Base-by-base conservation (phyloP, 1,140 invertebrate species). In the Diachasma alloeum region DNA sequence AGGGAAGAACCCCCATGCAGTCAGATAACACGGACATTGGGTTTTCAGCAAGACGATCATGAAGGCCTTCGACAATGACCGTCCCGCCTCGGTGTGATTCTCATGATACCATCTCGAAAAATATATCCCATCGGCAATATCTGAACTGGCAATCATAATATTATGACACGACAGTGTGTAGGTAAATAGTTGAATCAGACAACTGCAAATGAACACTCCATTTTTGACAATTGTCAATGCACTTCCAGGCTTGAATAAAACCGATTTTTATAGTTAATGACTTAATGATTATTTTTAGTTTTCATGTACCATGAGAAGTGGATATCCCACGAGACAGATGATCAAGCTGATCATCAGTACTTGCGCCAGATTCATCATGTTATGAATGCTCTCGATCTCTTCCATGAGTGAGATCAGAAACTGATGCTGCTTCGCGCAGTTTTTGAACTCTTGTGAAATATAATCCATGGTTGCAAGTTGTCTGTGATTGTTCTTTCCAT, bases 21-120 rank as follows among this genome's bases (percentile, higher is more conserved):
- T 78, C 4, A 78, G 37, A 37, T 19, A 36, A 53, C 77, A 72
- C n/a, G 73, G 53, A 56, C 48, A 39, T 22, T 56, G 39, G 5
- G 68, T 66, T 42, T 73, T 39, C 19, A 72, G 19, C 22, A 75
- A 63, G 19, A 75, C 48, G 0, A 74, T 75, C 37, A 56, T 42
- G 13, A 78, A n/a, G 4, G 44, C 44, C 22, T 44, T 71, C 68
- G 71, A 66, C 4, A 72, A 31, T 1, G 36, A 37, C 10, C 26
- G 66, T 48, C 68, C 69, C 26, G 11, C 8, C 56, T 48, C 17
- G 31, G 31, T 36, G n/a, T 44, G 36, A 22, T 53, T 42, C 0
- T 13, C 11, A 36, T 36, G 13, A 68, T 78, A 78, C 77, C 77
- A 78, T 63, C 37, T 26, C 39, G 59, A 39, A n/a, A 68, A 63